phyloP scores from a whole-genome alignment of 2,113 vertebrate genomes.

The Caloenas nicobarica region DNA sequence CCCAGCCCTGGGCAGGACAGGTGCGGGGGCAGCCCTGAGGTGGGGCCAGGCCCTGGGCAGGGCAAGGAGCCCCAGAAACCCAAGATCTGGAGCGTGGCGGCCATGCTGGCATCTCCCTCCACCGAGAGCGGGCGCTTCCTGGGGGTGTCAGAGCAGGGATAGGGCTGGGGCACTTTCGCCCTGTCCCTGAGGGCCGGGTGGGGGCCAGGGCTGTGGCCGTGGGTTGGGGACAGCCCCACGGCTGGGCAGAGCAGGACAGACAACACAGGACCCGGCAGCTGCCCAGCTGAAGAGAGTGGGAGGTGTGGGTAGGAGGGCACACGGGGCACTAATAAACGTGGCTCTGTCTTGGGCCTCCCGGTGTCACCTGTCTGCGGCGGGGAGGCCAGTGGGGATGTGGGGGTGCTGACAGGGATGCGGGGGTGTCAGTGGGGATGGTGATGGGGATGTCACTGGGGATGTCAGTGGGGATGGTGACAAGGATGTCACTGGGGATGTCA shows the following conservation, averaged over 20 bases:
- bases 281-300: fast-evolving
- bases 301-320: neutral
- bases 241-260: neutral
- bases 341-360: neutral
- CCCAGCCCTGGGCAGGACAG: neutral
- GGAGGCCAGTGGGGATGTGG: neutral
- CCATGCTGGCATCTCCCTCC: constrained; percentile 72
- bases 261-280: fast-evolving
- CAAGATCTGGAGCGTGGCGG: constrained; percentile 86
- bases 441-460: neutral
- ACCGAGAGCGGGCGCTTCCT: fast-evolving
- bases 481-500: neutral
- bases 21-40: neutral
- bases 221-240: neutral
- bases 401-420: neutral
- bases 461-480: neutral
- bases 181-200: neutral
- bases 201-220: fast-evolving
- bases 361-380: fast-evolving
- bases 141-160: neutral
- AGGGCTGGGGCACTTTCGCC: neutral
- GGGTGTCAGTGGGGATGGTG: neutral
- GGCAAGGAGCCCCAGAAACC: constrained; percentile 64
- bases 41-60: neutral
- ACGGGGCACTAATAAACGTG: neutral